Evolutionary conservation across 1,140 invertebrate species (phyloP).

Genomic region (Papilio glaucus): DNA sequence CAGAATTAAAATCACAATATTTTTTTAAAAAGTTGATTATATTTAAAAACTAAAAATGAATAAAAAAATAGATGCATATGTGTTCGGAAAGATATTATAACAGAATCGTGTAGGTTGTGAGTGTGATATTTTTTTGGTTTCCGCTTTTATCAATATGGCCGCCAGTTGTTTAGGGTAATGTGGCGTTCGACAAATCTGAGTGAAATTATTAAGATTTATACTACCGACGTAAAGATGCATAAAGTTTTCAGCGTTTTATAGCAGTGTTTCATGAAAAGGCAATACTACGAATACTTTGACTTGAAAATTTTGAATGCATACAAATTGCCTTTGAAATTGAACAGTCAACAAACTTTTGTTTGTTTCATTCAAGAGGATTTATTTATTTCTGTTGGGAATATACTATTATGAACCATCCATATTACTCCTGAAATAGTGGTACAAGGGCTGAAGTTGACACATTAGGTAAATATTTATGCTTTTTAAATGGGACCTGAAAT

Average conservation of each 20-base stretch:
- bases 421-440: constrained; percentile 74
- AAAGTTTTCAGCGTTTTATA: constrained; percentile 79
- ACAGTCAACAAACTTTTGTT: constrained; percentile 84
- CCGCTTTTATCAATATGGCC: constrained; percentile 83
- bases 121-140: constrained; percentile 52
- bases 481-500: constrained; percentile 63
- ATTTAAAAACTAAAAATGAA: constrained; percentile 19
- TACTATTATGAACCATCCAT: constrained; percentile 78
- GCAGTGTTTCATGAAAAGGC: constrained; percentile 78
- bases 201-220: constrained; percentile 80
- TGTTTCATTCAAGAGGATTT: constrained; percentile 78
- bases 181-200: constrained; percentile 82
- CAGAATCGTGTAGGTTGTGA: constrained; percentile 40
- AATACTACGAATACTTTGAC: constrained; percentile 66
- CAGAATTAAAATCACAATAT: not conserved
- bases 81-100: constrained; percentile 14
- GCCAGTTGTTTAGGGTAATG: constrained; percentile 84
- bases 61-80: constrained; percentile 9
- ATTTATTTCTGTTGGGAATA: constrained; percentile 70
- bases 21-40: constrained; percentile 11
- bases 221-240: constrained; percentile 78
- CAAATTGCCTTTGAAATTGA: constrained; percentile 76
- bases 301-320: constrained; percentile 76
- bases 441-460: constrained; percentile 73
- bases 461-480: constrained; percentile 75